Evolutionary conservation across 2,113 vertebrate genomes (phyloP).

Genomic region (Ranitomeya variabilis): DNA sequence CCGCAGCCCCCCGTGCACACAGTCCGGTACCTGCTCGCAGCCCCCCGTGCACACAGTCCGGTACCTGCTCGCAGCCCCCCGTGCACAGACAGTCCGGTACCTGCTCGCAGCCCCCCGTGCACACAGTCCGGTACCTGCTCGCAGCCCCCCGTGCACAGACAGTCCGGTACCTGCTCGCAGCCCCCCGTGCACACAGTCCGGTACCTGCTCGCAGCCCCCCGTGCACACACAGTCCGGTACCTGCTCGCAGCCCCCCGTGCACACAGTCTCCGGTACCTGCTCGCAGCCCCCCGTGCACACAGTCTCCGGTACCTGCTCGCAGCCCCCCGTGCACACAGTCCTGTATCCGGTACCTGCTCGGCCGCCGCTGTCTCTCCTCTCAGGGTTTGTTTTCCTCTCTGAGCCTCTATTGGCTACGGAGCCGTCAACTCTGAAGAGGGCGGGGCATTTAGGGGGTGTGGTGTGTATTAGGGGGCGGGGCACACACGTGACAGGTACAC

Average conservation of each 20-base stretch:
- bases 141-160: neutral
- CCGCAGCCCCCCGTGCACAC: neutral
- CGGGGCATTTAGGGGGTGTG: no score
- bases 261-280: neutral
- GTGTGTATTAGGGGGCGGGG: no score
- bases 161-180: neutral
- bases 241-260: neutral
- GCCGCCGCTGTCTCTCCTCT: no score
- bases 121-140: neutral
- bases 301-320: no score
- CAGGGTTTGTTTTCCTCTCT: no score
- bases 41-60: neutral
- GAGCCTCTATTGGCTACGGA: no score
- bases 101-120: neutral
- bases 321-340: no score
- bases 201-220: neutral
- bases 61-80: neutral
- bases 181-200: neutral
- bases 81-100: neutral
- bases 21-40: neutral
- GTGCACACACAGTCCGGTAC: neutral
- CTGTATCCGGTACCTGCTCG: no score
- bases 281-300: neutral
- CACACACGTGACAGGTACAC: no score
- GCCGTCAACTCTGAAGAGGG: no score